Evolutionary conservation across 2,797 vertebrate genomes (phyloP).

Genomic region (Platyrinchus mystaceus): DNA sequence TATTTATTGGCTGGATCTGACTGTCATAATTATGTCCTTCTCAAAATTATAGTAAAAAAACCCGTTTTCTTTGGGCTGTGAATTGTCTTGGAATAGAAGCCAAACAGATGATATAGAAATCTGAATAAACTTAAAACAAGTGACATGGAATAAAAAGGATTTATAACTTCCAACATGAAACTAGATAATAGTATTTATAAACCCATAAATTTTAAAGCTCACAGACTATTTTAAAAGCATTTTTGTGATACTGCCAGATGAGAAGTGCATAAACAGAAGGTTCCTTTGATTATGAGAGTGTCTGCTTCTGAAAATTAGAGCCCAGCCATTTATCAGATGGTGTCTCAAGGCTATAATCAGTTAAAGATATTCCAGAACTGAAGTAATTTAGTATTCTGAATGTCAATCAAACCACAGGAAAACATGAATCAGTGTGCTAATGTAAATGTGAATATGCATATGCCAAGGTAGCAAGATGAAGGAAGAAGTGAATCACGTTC

Average conservation of each 20-base stretch:
- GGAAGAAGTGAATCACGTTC: not conserved
- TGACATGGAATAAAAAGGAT: not conserved
- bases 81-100: not conserved
- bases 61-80: not conserved
- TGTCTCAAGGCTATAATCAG: constrained; percentile 67
- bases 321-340: constrained; percentile 33
- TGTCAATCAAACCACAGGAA: constrained; percentile 60
- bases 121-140: constrained; percentile 41
- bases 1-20: not conserved
- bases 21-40: constrained; percentile 28
- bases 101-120: not conserved
- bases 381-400: constrained; percentile 35
- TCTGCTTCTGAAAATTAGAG: constrained; percentile 69
- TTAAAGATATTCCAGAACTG: constrained; percentile 59
- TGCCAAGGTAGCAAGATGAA: constrained; percentile 5
- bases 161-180: constrained; percentile 27
- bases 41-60: not conserved
- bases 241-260: constrained; percentile 41
- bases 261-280: constrained; percentile 48
- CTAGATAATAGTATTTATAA: constrained; percentile 51
- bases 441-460: constrained; percentile 13
- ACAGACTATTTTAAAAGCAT: constrained; percentile 54
- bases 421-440: constrained; percentile 29
- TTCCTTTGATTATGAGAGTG: constrained; percentile 65
- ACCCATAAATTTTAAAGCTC: constrained; percentile 49